A percentile compares a stretch with the other conserved stretches of the same genome.
phyloP scores from a whole-genome alignment of 2,113 vertebrate genomes.

The Guaruba guarouba region DNA sequence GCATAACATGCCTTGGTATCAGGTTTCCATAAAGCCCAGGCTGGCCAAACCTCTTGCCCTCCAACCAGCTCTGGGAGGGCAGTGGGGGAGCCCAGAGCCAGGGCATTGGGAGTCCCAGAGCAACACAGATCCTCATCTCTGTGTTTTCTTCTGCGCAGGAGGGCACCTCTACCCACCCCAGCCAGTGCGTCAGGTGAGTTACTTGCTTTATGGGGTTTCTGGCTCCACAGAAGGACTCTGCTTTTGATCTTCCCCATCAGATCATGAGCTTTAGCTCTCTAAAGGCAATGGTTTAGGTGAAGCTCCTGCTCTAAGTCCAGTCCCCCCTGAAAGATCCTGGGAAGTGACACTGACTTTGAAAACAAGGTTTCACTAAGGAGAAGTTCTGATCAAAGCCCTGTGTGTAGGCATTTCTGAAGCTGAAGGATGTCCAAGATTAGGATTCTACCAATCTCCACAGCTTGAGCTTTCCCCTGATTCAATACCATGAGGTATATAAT shows the following conservation, averaged over 20 bases:
- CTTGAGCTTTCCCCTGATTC: background rate
- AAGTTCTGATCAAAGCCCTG: background rate
- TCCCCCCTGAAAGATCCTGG: background rate
- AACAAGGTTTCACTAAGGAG: background rate
- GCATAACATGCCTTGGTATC: background rate
- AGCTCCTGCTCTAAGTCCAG: background rate
- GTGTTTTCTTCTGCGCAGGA: constrained; percentile 76
- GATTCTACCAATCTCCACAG: background rate
- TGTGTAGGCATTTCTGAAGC: background rate
- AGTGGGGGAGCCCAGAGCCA: background rate
- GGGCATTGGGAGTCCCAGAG: background rate
- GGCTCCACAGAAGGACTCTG: background rate
- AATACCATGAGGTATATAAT: rapidly evolving
- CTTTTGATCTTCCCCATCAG: background rate
- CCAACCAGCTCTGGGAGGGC: background rate
- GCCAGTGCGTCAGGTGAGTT: constrained; percentile 57
- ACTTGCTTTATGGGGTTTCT: background rate
- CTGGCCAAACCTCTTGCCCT: background rate
- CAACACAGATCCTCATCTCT: background rate
- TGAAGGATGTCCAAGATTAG: background rate
- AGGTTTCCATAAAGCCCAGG: background rate
- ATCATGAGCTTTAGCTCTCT: background rate
- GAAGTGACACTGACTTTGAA: background rate
- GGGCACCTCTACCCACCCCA: constrained; percentile 77
- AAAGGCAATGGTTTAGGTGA: background rate